Evolutionary conservation across 1,140 invertebrate species (phyloP), one percentile per base, ranked within the genome.

Genomic region (Idris sp.): DNA sequence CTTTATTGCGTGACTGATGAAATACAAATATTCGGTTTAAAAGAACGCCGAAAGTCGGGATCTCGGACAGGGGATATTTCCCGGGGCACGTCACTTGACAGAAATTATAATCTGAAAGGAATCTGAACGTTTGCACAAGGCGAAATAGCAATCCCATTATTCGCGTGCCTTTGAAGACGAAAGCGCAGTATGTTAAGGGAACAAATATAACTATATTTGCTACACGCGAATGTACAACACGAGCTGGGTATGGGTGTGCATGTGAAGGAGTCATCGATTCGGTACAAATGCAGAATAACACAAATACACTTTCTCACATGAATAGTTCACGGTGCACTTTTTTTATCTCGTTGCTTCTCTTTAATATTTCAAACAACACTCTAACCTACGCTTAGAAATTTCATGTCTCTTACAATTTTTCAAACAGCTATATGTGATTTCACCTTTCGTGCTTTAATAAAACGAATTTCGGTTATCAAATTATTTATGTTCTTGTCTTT

Each of bases 71-170:
- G 25, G 28, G 4, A 16, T 40, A 62, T 61, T 53, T 79, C 33
- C 46, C 36, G 40, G 40, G 41, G 56, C 53, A 68, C 53, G 64
- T 69, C 53, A 71, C 59, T 69, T 65, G 44, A 65, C 49, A 73
- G 49, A 78, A 82, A 81, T 82, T 81, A 80, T 74, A 76, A 75
- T 53, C 53, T 38, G 58, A 75, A 77, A 76, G 62, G 67, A 74
- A 77, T 74, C 38, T 33, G 41, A 82, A 80, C 79, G 73, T 82
- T 79, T 79, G 56, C 46, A 31, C 44, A 28, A 58, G 51, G 22
- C 58, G 40, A 73, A 80, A 82, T 69, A 76, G 79, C 82, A 81
- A 82, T 82, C 82, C 78, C 78, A 83, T 83, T 83, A 83, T 80
- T 65, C 54, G 28, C 56, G 54, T 62, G 65, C 53, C 48, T 71